These are phyloP conservation scores for Nyctereutes procyonoides DNA, from an alignment of 2,113 vertebrate genomes.

Conservation along the genomic window DNA sequence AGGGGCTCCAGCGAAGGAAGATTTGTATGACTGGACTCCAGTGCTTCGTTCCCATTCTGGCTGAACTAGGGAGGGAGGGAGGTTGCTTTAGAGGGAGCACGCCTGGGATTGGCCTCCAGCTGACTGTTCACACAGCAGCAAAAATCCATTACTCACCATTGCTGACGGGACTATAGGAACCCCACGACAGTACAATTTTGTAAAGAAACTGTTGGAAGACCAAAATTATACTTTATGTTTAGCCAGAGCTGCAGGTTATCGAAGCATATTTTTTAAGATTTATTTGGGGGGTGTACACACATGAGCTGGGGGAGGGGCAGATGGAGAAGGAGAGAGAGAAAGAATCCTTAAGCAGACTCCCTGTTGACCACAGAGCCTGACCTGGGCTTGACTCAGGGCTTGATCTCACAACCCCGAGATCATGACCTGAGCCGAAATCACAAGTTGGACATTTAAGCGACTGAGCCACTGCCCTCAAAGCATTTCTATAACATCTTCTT, in stretches of 20 bases:
- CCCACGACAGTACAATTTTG: background rate
- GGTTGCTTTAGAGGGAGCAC: background rate
- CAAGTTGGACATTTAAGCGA: fast-evolving
- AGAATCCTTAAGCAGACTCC: background rate
- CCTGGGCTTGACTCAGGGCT: background rate
- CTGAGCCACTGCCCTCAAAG: background rate
- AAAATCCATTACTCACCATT: fast-evolving
- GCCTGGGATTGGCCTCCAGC: background rate
- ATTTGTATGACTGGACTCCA: no score
- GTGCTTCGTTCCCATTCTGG: background rate
- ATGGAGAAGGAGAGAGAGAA: no score
- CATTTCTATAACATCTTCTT: background rate
- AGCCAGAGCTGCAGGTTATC: background rate
- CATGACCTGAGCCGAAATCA: background rate
- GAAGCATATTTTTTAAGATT: background rate
- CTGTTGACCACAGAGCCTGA: background rate
- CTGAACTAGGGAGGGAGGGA: fast-evolving
- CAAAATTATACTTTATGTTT: background rate
- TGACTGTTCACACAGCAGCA: background rate
- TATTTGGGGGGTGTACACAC: background rate
- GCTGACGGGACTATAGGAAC: background rate
- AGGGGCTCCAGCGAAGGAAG: background rate
- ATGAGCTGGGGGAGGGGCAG: background rate
- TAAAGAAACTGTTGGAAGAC: background rate
- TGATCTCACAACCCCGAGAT: background rate